Percentiles rank a stretch among this genome's conserved stretches.
These are phyloP conservation scores for Brachypodius melanocephalos DNA, from an alignment of 2,113 vertebrate species.

Conservation along the genomic window DNA sequence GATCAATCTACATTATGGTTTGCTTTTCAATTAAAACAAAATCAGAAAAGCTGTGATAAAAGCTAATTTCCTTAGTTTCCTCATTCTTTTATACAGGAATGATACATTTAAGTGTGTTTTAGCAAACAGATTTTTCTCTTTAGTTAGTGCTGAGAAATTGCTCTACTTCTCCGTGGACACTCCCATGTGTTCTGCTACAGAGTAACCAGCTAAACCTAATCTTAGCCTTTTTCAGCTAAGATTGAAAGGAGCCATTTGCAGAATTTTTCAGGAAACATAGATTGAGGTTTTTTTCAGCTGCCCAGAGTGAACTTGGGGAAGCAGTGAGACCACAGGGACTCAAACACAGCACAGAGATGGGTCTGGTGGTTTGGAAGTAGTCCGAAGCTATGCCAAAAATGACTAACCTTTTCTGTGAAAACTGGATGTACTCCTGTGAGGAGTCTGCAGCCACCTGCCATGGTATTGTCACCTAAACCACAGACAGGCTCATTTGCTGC, in stretches of 20 bases:
- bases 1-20: neutral
- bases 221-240: neutral
- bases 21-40: neutral
- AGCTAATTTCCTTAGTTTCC: neutral
- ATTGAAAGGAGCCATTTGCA: neutral
- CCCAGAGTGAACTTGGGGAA: neutral
- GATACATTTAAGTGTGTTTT: neutral
- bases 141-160: neutral
- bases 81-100: neutral
- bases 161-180: neutral
- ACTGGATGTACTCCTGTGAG: neutral
- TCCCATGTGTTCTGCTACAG: neutral
- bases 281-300: conserved; percentile 6
- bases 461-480: neutral
- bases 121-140: neutral
- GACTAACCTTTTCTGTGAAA: neutral
- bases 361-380: neutral
- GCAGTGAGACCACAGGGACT: neutral
- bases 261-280: neutral
- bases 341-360: neutral
- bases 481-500: neutral
- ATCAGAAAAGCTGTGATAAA: neutral
- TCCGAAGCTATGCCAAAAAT: neutral
- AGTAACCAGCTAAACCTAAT: neutral
- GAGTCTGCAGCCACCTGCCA: neutral